These are phyloP conservation scores for Corydoras sp. DNA, from an alignment of 2,113 vertebrate genomes.

Conservation along the genomic window DNA sequence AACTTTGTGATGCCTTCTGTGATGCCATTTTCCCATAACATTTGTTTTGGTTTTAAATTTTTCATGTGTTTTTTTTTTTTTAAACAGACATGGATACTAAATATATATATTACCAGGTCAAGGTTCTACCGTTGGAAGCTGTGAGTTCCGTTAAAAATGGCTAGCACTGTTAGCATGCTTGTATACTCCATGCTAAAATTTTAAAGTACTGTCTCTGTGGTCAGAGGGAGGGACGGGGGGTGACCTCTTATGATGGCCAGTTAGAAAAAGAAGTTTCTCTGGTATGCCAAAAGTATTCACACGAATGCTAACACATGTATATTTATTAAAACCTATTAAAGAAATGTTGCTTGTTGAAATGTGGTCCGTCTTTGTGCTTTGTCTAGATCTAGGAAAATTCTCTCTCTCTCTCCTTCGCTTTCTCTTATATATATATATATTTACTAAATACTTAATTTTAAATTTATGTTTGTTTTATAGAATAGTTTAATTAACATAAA, in stretches of 20 bases:
- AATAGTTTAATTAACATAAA: too few relatives aligned
- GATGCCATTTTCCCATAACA: too few relatives aligned
- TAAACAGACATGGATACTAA: too few relatives aligned
- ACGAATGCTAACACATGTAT: constrained; percentile 38
- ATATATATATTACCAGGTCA: background rate
- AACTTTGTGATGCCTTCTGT: too few relatives aligned
- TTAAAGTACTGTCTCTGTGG: constrained; percentile 11
- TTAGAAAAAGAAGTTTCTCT: constrained; percentile 16
- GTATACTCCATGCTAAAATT: background rate
- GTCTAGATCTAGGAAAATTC: too few relatives aligned
- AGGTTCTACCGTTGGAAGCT: constrained; percentile 5
- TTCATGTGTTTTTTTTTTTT: too few relatives aligned
- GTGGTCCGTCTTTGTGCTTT: constrained; percentile 9
- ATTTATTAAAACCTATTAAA: constrained; percentile 46
- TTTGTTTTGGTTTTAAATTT: too few relatives aligned
- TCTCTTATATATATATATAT: too few relatives aligned
- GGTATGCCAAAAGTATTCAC: constrained; percentile 18
- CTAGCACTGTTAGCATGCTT: constrained; percentile 3
- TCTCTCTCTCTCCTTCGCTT: too few relatives aligned
- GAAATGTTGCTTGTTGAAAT: constrained; percentile 12
- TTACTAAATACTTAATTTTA: too few relatives aligned
- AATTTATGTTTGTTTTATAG: too few relatives aligned
- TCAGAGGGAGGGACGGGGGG: constrained; percentile 31
- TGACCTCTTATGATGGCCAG: constrained; percentile 41
- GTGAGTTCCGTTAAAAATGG: background rate